phyloP scores from a whole-genome alignment of 2,888 invertebrate genomes.

The Protophormia terraenovae region DNA sequence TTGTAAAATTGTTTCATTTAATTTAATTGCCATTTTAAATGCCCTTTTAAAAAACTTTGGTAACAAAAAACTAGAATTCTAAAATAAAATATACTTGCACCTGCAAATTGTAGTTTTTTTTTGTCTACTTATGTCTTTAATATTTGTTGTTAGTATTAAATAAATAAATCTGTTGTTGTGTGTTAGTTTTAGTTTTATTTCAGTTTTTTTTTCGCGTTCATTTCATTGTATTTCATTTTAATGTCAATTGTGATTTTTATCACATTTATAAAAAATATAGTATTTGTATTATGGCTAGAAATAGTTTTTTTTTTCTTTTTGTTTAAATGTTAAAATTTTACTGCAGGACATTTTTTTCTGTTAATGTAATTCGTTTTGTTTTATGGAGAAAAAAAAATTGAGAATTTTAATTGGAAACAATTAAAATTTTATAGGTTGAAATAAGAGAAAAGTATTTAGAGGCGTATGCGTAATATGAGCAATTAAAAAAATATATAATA shows the following conservation, averaged over 20 bases:
- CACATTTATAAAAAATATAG: slow-evolving; percentile 54
- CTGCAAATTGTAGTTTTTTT: slow-evolving; percentile 54
- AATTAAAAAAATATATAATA: no score
- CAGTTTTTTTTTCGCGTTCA: not conserved
- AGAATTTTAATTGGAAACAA: slow-evolving; percentile 9
- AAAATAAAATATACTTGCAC: slow-evolving; percentile 56
- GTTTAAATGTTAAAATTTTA: slow-evolving; percentile 31
- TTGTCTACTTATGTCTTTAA: slow-evolving; percentile 2
- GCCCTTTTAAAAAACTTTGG: slow-evolving; percentile 64
- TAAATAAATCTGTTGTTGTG: slow-evolving; percentile 53
- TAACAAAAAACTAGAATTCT: slow-evolving; percentile 57
- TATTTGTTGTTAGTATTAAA: slow-evolving; percentile 33
- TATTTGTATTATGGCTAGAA: slow-evolving; percentile 1
- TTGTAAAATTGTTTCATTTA: slow-evolving; percentile 43
- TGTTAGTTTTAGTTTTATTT: slow-evolving; percentile 50
- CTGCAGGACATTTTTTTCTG: slow-evolving; percentile 31
- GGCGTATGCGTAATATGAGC: not conserved
- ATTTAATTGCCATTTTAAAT: slow-evolving; percentile 68
- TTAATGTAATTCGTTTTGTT: not conserved
- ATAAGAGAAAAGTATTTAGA: not conserved
- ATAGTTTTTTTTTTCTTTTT: slow-evolving; percentile 4
- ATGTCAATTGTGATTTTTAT: slow-evolving; percentile 68
- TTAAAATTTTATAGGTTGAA: slow-evolving; percentile 6
- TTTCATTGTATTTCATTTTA: slow-evolving; percentile 49
- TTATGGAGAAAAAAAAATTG: not conserved